Evolutionary conservation across 1,140 invertebrate species (phyloP), one percentile per base, ranked within the genome.

Genomic region (Drosophila sucinea): DNA sequence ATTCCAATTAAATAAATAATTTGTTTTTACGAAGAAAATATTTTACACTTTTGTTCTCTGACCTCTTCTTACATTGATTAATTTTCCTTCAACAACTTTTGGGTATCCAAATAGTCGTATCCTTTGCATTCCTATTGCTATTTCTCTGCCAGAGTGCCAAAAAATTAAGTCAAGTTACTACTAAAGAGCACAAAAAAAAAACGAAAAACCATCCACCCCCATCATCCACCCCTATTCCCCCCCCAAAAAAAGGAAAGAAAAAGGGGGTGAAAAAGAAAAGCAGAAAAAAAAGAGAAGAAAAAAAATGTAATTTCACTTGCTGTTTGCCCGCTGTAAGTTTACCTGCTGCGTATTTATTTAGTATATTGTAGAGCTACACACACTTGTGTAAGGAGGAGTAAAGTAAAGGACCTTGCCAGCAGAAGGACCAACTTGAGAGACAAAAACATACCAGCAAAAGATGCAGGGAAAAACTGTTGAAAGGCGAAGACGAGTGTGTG

Each of bases 91-190:
- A n/a, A 0, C 5, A 44, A 44, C 6, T 23, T 23, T 23, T 10
- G 25, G 44, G 44, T 51, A 51, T 10, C 44, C 7, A 51, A 27
- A 27, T 8, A 27, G 44, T 51, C 23, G 25, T n/a, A 7, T 7
- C 2, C 2, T 27, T 60, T 54, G 0, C 6, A 29, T 38, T 66
- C 38, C 33, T 29, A 58, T 61, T 23, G 17, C 61, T 47, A 56
- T 79, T 69, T 73, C 3, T 23, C n/a, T 61, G 25, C 38, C 47
- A 41, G 62, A 81, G 70, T 81, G 78, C 74, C 79, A 79, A 87
- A 79, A 77, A 87, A 79, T 79, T 76, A 86, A 86, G 68, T 85
- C 75, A 79, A 81, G 79, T 72, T 67, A 67, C 44, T 51, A 5
- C 44, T 51, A 51, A 51, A 27, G 23, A 51, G 44, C 23, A 17